Evolutionary conservation across 2,888 invertebrate species (phyloP), one percentile per base, ranked within the genome.

Genomic region (Callyntrura guangdongensis): DNA sequence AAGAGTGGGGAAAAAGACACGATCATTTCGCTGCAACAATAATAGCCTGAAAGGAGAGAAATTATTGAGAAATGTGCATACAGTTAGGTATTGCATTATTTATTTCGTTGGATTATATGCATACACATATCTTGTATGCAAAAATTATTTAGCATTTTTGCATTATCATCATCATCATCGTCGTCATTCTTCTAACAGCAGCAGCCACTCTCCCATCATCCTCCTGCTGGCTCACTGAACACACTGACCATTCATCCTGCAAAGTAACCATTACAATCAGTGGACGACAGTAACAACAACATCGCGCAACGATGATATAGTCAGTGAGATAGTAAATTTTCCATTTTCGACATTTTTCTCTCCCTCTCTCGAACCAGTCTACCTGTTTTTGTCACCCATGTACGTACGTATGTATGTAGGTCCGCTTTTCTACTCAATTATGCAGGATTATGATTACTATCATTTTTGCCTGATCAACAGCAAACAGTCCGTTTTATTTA

Each of bases 371-470:
- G 53, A 4, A 8, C 25, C 9, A 25, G n/a, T 72, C 45, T 69
- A 36, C 69, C 22, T 79, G 36, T 53, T 49, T 74, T 6, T 67
- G 56, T n/a, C 9, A 14, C 9, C 56, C 9, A 4, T 61, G 20
- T 11, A n/a, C 20, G 53, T n/a, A n/a, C n/a, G n/a, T n/a, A n/a
- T n/a, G n/a, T n/a, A n/a, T n/a, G n/a, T n/a, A n/a, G n/a, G n/a
- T n/a, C n/a, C n/a, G n/a, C n/a, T n/a, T n/a, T n/a, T n/a, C n/a
- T 22, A 81, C 72, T 85, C 85, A 86, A 86, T 86, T 86, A 86
- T 77, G 64, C 77, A 59, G 61, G 86, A 86, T 86, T 86, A 86
- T 86, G 4, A 64, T 64, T 27, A 4, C 25, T 25, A 64, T 64
- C 64, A 64, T 25, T 25, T 11, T 27, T 64, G 6, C 53, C 53